Conservation (phyloP, 2,113 vertebrate species). For the Varanus salvator region DNA sequence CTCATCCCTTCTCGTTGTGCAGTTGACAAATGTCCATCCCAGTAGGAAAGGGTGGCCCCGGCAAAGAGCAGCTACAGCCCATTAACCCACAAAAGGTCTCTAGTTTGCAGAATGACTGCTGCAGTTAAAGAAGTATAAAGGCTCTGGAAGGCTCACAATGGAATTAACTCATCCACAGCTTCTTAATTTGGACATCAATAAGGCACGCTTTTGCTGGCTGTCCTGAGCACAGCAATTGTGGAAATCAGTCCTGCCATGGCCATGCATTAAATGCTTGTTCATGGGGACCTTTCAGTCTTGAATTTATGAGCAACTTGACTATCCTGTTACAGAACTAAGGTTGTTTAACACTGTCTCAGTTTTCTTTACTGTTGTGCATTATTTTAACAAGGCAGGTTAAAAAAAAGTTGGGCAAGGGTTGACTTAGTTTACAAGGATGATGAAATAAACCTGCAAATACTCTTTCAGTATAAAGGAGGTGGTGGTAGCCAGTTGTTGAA, state of each 20-base stretch:
- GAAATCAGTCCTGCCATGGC: not conserved
- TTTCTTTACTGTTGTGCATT: not conserved
- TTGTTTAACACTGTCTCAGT: not conserved
- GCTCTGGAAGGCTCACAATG: not conserved
- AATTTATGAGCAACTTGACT: not conserved
- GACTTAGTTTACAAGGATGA: constrained; percentile 11
- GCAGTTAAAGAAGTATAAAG: no score
- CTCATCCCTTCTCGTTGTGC: no score
- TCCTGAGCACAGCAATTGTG: not conserved
- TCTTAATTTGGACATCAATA: not conserved
- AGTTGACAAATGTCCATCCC: not conserved
- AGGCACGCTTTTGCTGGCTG: not conserved
- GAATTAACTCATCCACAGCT: not conserved
- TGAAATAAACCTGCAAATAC: constrained; percentile 3
- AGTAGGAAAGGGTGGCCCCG: not conserved
- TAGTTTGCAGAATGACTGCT: not conserved
- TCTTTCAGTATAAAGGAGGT: not conserved
- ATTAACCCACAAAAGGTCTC: not conserved
- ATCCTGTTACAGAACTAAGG: not conserved
- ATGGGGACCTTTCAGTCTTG: not conserved
- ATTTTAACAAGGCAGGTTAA: not conserved
- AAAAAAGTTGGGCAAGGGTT: not conserved
- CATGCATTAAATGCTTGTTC: not conserved
- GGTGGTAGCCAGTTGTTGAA: constrained; percentile 17
- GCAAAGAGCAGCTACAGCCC: not conserved